Evolutionary conservation across 1,140 invertebrate species (phyloP), one percentile per base, ranked within the genome.

Genomic region (Cyrtorhinus lividipennis): DNA sequence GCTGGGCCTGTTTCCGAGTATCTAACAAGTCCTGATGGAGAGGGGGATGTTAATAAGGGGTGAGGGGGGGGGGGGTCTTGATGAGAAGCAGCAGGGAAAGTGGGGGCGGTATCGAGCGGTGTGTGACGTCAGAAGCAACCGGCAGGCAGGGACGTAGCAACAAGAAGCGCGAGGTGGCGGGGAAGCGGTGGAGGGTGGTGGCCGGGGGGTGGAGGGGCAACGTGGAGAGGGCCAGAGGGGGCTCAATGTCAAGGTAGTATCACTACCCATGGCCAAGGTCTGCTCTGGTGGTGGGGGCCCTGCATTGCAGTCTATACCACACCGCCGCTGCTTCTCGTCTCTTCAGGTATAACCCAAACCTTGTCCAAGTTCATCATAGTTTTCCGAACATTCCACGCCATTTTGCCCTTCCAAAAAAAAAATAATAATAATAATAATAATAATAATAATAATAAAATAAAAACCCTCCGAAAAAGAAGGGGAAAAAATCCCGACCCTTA

Each of bases 91-190:
- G n/a, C 5, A 22, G 48, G 48, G 48, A 12, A 22, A 53, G 48
- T 53, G 48, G 48, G 48, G 48, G 48, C 48, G 48, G 48, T 53
- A 53, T 53, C 48, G 48, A 53, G 48, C 48, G 48, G n/a, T n/a
- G n/a, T 5, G 48, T 53, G 48, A 53, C 48, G 48, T 53, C 48
- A 53, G 48, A 53, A 20, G 38, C 8, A 44, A 8, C 38, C n/a
- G n/a, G n/a, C n/a, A n/a, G 8, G 20, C 8, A 12, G 48, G 48
- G 48, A 53, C 48, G 48, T 53, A 53, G 48, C 48, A 53, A 53
- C 48, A 53, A 53, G 48, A 22, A 22, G 48, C 48, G 48, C 5
- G 48, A 15, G 48, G 48, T 20, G 48, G 48, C 8, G 38, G 38
- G 38, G n/a, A n/a, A 44, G n/a, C 38, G 38, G n/a, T 44, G 38